Percentiles rank a stretch among this genome's conserved stretches.
These are phyloP conservation scores for Linurgus olivaceus DNA, from an alignment of 2,797 vertebrate genomes.

Conservation along the genomic window DNA sequence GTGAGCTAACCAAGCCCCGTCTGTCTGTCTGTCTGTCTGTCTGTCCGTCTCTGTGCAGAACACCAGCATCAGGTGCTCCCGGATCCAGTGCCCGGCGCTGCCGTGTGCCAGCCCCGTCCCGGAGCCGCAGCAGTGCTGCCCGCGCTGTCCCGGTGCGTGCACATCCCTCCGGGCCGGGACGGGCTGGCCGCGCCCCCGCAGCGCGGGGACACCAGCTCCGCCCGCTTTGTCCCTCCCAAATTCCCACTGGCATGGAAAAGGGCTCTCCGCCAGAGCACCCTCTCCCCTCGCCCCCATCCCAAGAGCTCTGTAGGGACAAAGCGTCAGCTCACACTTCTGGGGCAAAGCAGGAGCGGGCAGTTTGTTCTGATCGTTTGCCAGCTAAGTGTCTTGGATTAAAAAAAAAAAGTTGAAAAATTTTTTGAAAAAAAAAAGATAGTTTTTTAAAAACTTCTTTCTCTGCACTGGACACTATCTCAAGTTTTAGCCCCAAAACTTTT, in stretches of 20 bases:
- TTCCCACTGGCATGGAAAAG: not conserved
- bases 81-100: constrained; percentile 87
- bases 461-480: not conserved
- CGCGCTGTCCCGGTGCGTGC: constrained; percentile 85
- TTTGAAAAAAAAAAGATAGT: not conserved
- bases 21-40: too few species aligned
- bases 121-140: constrained; percentile 90
- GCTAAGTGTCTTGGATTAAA: not conserved
- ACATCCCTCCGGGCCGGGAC: not conserved
- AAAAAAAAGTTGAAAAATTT: not conserved
- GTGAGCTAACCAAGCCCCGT: accelerated
- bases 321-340: not conserved
- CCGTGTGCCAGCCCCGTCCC: constrained; percentile 84
- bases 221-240: not conserved
- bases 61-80: constrained; percentile 67
- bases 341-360: not conserved
- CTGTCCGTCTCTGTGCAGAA: constrained; percentile 4
- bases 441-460: not conserved
- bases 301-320: not conserved
- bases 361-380: not conserved
- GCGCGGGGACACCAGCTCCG: accelerated
- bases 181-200: not conserved
- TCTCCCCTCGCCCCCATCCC: not conserved
- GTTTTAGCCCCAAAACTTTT: not conserved
- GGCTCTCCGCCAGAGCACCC: not conserved